These are phyloP conservation scores for Campylomormyrus tamandua DNA, from an alignment of 2,113 vertebrate genomes.

Conservation along the genomic window DNA sequence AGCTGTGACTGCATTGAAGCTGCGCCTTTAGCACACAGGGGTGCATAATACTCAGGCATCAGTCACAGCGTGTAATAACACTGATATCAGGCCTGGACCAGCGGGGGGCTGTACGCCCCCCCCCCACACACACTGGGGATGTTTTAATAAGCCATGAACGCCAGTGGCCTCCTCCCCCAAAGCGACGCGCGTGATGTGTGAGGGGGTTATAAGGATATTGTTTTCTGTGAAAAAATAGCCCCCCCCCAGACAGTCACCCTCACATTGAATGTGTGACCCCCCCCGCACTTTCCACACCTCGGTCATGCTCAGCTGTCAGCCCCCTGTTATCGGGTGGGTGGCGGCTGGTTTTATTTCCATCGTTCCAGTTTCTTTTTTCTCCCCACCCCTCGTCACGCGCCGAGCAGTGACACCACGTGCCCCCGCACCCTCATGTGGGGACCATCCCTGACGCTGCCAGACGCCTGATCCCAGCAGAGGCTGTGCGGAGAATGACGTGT, in stretches of 20 bases:
- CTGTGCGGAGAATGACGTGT: neutral
- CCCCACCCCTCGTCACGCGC: neutral
- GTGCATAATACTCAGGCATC: slow-evolving; percentile 58
- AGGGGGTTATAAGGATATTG: neutral
- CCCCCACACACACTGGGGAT: slow-evolving; percentile 49
- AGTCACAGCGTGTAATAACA: slow-evolving; percentile 62
- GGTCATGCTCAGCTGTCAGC: slow-evolving; percentile 58
- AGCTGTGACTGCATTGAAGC: slow-evolving; percentile 51
- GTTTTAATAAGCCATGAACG: slow-evolving; percentile 64
- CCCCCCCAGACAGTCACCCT: slow-evolving; percentile 12
- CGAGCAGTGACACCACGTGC: slow-evolving; percentile 63
- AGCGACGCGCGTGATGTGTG: neutral
- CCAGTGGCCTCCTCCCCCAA: slow-evolving; percentile 45
- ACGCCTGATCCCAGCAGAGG: neutral
- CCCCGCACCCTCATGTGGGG: neutral
- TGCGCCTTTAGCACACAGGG: slow-evolving; percentile 34
- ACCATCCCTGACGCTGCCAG: neutral
- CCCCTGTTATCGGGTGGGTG: slow-evolving; percentile 48
- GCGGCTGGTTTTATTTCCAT: slow-evolving; percentile 46
- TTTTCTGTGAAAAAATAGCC: slow-evolving; percentile 23
- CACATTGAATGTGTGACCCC: slow-evolving; percentile 15
- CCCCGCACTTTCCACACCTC: slow-evolving; percentile 66
- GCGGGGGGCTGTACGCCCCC: neutral
- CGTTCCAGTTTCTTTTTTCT: neutral
- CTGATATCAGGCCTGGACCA: slow-evolving; percentile 45